A percentile compares a stretch with the other conserved stretches of the same genome.
Evolutionary conservation across 2,113 vertebrate genomes (phyloP).

Genomic region (Chitala chitala): DNA sequence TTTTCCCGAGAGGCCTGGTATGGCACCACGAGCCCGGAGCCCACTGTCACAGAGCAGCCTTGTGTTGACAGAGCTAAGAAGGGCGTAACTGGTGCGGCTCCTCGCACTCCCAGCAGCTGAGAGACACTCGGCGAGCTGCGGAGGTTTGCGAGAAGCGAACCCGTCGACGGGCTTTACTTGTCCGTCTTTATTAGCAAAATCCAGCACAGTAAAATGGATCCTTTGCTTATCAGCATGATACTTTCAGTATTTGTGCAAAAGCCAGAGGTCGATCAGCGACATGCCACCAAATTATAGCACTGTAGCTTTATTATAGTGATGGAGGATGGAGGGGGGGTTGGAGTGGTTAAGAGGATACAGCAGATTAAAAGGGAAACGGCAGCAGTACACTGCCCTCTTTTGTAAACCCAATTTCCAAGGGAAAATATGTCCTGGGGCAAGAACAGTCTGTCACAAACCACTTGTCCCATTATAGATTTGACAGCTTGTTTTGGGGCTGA

Average conservation of each 20-base stretch:
- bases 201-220: conserved; percentile 36
- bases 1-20: neutral
- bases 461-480: conserved; percentile 45
- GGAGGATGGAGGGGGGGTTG: conserved; percentile 27
- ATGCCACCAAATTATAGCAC: conserved; percentile 44
- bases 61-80: conserved; percentile 15
- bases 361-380: conserved; percentile 43
- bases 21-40: neutral
- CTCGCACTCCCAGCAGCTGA: conserved; percentile 16
- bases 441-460: conserved; percentile 34
- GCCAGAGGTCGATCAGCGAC: conserved; percentile 44
- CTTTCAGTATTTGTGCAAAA: conserved; percentile 34
- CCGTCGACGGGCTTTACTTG: conserved; percentile 35
- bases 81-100: conserved; percentile 14
- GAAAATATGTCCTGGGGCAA: conserved; percentile 40
- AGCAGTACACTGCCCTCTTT: conserved; percentile 46
- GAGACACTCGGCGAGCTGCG: neutral
- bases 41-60: neutral
- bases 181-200: conserved; percentile 49
- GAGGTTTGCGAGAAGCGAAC: conserved; percentile 18
- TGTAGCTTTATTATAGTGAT: conserved; percentile 45
- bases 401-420: conserved; percentile 40
- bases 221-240: conserved; percentile 38
- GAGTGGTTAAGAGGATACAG: conserved; percentile 46
- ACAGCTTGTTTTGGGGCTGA: conserved; percentile 44